A percentile compares a stretch with the other conserved stretches of the same genome.
Conservation (phyloP, 2,888 invertebrate species). For the Drosophila neonasuta region DNA sequence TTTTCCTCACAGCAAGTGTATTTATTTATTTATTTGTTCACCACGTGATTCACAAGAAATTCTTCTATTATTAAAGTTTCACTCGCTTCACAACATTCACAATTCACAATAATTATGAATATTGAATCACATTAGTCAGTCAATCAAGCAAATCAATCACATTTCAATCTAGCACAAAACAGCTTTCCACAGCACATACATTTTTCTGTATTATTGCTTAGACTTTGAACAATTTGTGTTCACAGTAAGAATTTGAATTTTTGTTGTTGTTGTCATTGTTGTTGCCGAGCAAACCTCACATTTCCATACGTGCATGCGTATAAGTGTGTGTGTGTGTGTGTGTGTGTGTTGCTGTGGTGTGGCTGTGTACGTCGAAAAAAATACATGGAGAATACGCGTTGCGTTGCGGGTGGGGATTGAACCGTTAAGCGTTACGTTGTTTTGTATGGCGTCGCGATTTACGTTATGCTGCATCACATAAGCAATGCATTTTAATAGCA, state of each 20-base stretch:
- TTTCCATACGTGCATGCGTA: slow-evolving; percentile 3
- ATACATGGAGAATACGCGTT: slow-evolving; percentile 21
- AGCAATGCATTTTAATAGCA: slow-evolving; percentile 37
- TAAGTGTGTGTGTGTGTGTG: slow-evolving; percentile 6
- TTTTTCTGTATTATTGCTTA: neutral
- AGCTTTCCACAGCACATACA: slow-evolving; percentile 21
- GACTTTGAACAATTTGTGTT: slow-evolving; percentile 15
- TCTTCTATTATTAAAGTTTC: slow-evolving; percentile 9
- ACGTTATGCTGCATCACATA: slow-evolving; percentile 49
- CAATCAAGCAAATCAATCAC: neutral
- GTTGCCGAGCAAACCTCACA: slow-evolving; percentile 7
- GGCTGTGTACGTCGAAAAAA: slow-evolving; percentile 13
- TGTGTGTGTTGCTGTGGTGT: neutral
- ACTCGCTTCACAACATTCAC: slow-evolving; percentile 22
- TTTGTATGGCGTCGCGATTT: slow-evolving; percentile 45
- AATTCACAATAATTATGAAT: slow-evolving; percentile 24
- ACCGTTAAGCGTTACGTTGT: slow-evolving; percentile 50
- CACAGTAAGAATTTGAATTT: neutral
- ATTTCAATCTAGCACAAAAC: slow-evolving; percentile 19
- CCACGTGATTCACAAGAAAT: slow-evolving; percentile 47
- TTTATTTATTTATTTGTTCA: slow-evolving; percentile 13
- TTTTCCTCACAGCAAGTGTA: slow-evolving; percentile 10
- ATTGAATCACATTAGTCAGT: slow-evolving; percentile 26
- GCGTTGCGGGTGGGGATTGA: slow-evolving; percentile 48
- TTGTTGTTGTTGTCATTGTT: slow-evolving; percentile 15